Percentiles rank a stretch among this genome's conserved stretches.
Conservation (phyloP, 2,888 invertebrate species). For the Morinoia aosen region DNA sequence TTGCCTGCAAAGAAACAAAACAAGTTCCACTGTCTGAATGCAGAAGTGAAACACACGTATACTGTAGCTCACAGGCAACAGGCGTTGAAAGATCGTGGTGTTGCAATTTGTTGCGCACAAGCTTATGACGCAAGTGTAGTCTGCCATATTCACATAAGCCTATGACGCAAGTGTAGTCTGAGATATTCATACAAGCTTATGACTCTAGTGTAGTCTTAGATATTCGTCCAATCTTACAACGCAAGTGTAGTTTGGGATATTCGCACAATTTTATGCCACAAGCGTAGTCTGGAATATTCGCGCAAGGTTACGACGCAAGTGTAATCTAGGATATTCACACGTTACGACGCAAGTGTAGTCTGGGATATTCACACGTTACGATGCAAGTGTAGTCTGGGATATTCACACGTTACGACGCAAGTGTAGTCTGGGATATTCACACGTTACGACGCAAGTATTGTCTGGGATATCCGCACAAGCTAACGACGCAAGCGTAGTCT, state of each 20-base stretch:
- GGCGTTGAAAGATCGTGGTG: no score
- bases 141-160: no score
- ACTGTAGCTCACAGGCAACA: not conserved
- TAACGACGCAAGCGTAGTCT: not conserved
- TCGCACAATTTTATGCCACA: not conserved
- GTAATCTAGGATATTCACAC: no score
- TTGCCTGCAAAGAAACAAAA: not conserved
- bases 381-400: no score
- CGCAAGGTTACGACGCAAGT: not conserved
- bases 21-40: not conserved
- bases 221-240: no score
- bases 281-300: not conserved
- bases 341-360: not conserved
- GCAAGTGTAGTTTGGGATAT: no score
- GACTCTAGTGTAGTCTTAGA: no score
- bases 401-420: no score
- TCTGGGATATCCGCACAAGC: not conserved
- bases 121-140: not conserved
- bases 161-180: no score
- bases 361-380: not conserved
- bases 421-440: no score
- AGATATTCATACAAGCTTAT: no score
- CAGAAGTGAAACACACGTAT: not conserved
- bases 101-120: not conserved
- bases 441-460: no score